Evolutionary conservation across 2,888 invertebrate species (phyloP).

Genomic region (Agapetus fuscipes): DNA sequence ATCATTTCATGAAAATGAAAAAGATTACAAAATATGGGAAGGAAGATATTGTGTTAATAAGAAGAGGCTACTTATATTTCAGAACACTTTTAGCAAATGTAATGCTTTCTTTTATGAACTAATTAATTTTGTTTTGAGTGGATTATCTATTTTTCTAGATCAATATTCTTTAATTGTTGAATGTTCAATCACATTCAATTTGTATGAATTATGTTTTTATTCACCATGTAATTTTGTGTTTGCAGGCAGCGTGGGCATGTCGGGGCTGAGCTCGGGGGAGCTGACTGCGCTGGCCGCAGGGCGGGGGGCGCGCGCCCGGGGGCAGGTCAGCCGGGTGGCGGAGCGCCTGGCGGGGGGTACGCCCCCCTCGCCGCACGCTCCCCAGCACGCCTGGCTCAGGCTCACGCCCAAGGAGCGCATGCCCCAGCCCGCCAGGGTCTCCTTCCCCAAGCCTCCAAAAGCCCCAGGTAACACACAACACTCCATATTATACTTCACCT

Average conservation of each 20-base stretch:
- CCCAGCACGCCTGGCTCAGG: conserved; percentile 60
- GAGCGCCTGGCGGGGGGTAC: conserved; percentile 34
- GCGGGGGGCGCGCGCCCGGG: conserved; percentile 29
- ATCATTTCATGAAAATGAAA: too few species aligned
- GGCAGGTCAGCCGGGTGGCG: conserved; percentile 36
- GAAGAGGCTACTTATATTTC: too few species aligned
- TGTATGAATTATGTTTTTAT: too few species aligned
- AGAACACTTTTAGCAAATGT: too few species aligned
- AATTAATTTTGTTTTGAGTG: too few species aligned
- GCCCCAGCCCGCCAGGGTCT: conserved; percentile 71
- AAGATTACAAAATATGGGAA: too few species aligned
- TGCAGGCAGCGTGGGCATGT: conserved; percentile 47
- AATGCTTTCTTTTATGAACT: too few species aligned
- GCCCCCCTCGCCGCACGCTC: conserved; percentile 32
- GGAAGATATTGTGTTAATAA: too few species aligned
- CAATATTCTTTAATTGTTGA: too few species aligned
- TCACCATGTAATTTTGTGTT: conserved; percentile 5
- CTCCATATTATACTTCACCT: too few species aligned
- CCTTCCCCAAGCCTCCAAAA: conserved; percentile 86
- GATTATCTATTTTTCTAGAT: too few species aligned
- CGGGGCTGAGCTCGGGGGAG: conserved; percentile 44
- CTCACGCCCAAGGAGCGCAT: conserved; percentile 66
- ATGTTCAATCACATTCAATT: too few species aligned
- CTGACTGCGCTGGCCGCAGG: conserved; percentile 27
- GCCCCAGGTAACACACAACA: conserved; percentile 77